Evolutionary conservation across 2,888 invertebrate species (phyloP).

Genomic region (Unio pictorum): DNA sequence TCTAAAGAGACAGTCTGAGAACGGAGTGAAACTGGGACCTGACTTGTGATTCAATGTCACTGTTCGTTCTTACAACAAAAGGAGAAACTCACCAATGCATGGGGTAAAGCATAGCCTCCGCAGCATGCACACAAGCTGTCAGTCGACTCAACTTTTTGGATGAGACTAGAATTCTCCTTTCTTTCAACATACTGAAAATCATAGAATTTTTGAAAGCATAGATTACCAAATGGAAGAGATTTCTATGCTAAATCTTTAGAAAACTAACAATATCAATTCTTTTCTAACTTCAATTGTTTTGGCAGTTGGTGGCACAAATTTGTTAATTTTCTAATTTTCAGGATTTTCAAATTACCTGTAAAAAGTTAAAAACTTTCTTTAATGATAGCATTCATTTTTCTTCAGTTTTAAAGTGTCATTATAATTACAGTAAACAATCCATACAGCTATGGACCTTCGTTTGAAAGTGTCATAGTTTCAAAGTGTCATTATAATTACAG

Average conservation of each 20-base stretch:
- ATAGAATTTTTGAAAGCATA: neutral
- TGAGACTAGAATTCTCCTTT: slow-evolving; percentile 93
- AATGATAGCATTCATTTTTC: too few species aligned
- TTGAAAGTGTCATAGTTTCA: too few species aligned
- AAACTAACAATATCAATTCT: neutral
- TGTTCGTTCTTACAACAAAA: neutral
- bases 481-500: too few species aligned
- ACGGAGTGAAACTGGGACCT: neutral
- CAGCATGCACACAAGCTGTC: slow-evolving; percentile 89
- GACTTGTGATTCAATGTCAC: neutral
- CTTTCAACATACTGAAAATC: slow-evolving; percentile 84
- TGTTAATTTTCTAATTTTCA: too few species aligned
- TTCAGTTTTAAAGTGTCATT: too few species aligned
- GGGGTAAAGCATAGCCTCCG: slow-evolving; percentile 94
- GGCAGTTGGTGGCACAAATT: too few species aligned
- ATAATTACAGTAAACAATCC: too few species aligned
- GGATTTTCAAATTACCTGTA: too few species aligned
- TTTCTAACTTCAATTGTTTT: too few species aligned
- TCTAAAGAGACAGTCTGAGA: too few species aligned
- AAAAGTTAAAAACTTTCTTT: too few species aligned
- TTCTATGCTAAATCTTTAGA: neutral
- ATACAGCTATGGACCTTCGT: too few species aligned
- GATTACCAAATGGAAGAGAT: neutral
- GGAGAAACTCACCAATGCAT: slow-evolving; percentile 85
- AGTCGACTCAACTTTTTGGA: slow-evolving; percentile 90